phyloP scores from a whole-genome alignment of 2,113 vertebrate genomes.

The Hippolais icterina region DNA sequence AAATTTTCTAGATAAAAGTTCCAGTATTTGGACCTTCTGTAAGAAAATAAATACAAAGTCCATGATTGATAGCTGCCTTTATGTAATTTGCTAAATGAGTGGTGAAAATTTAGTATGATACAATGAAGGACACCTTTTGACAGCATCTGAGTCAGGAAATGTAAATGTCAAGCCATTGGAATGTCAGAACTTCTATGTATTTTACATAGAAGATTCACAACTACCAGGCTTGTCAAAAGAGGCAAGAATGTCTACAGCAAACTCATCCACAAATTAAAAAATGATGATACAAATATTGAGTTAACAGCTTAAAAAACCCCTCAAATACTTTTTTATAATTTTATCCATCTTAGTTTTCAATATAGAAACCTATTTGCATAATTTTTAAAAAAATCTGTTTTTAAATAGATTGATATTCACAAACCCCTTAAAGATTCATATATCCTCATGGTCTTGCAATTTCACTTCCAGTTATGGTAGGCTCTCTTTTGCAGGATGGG shows the following conservation, averaged over 20 bases:
- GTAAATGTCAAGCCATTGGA: background rate
- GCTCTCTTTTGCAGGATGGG: background rate
- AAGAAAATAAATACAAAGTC: background rate
- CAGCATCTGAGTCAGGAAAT: background rate
- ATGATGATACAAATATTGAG: background rate
- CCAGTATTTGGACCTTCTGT: background rate
- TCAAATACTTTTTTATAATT: background rate
- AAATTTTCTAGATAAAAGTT: background rate
- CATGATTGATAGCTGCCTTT: background rate
- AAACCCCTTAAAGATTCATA: background rate
- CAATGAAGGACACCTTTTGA: background rate
- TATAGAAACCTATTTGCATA: background rate
- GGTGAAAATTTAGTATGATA: background rate
- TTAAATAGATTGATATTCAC: background rate
- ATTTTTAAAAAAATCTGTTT: background rate
- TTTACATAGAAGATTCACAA: background rate
- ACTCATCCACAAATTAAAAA: background rate
- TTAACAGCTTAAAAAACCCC: background rate
- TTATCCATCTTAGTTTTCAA: background rate
- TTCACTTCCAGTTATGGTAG: background rate
- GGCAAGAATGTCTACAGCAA: background rate
- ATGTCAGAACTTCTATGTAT: background rate
- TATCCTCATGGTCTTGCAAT: background rate
- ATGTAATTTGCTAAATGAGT: background rate
- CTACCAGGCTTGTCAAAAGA: background rate